phyloP scores from a whole-genome alignment of 2,888 invertebrate species.

The Synanthedon formicaeformis region DNA sequence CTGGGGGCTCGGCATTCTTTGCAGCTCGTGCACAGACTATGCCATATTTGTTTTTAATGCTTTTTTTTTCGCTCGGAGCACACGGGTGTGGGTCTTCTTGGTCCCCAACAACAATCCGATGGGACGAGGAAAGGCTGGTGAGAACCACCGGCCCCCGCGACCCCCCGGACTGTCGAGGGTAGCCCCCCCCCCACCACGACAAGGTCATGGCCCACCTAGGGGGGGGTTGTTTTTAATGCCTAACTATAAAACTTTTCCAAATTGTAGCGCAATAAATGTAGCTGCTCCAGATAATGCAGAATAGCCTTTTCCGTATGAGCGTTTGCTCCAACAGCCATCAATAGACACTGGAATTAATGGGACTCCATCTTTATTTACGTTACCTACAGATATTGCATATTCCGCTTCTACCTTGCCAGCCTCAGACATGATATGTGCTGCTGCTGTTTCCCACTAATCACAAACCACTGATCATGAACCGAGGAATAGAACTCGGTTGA shows the following conservation, averaged over 20 bases:
- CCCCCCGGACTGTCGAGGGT: too few relatives aligned
- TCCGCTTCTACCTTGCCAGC: conserved; percentile 4
- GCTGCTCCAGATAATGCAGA: conserved; percentile 6
- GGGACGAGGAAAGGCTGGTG: too few relatives aligned
- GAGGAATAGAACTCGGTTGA: not conserved
- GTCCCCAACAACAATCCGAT: too few relatives aligned
- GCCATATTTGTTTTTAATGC: too few relatives aligned
- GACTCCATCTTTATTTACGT: conserved; percentile 3
- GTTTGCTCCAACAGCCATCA: conserved; percentile 4
- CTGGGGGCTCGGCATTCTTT: not conserved
- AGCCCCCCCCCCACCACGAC: too few relatives aligned
- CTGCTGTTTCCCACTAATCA: conserved; percentile 5
- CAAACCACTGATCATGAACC: conserved; percentile 2
- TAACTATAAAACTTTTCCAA: conserved; percentile 4
- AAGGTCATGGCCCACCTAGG: too few relatives aligned
- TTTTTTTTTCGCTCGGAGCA: too few relatives aligned
- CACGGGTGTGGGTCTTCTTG: too few relatives aligned
- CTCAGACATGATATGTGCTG: conserved; percentile 3
- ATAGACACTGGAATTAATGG: conserved; percentile 4
- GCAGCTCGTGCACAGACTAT: conserved; percentile 6
- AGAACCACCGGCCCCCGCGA: too few relatives aligned
- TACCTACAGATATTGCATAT: conserved; percentile 4
- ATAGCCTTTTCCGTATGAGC: conserved; percentile 4
- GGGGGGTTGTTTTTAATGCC: conserved; percentile 5
- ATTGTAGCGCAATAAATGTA: conserved; percentile 3